Percentiles rank a stretch among this genome's conserved stretches.
phyloP scores from a whole-genome alignment of 2,797 vertebrate genomes.

The Pygocentrus nattereri region DNA sequence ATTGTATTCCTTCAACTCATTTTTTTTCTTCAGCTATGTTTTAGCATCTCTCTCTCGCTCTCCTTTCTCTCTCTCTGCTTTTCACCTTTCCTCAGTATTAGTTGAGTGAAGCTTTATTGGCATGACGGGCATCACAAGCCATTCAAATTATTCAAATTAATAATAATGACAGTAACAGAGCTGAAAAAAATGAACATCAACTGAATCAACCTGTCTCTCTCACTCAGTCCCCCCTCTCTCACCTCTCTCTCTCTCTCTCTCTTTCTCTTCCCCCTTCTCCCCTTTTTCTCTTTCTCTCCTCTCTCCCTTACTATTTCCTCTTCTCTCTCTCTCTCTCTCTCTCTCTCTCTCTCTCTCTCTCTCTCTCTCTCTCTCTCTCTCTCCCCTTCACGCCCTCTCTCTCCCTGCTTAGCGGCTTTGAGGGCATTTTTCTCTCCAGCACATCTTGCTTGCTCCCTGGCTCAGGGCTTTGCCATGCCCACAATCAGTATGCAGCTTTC shows the following conservation, averaged over 20 bases:
- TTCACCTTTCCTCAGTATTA: conserved; percentile 6
- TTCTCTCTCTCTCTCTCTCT: too few relatives aligned
- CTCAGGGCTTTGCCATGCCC: conserved; percentile 69
- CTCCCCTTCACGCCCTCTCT: conserved; percentile 58
- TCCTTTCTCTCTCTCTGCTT: background rate
- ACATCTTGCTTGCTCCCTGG: conserved; percentile 70
- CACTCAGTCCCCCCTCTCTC: background rate
- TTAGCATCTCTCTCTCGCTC: background rate
- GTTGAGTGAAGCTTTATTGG: background rate
- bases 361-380: conserved; percentile 59
- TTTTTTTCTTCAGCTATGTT: background rate
- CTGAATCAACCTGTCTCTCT: background rate
- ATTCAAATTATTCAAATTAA: conserved; percentile 33
- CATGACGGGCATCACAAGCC: background rate
- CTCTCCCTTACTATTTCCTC: background rate
- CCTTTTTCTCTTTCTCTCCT: conserved; percentile 57
- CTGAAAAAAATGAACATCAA: conserved; percentile 5
- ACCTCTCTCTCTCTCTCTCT: background rate
- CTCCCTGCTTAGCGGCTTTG: conserved; percentile 70
- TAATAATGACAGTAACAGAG: conserved; percentile 19
- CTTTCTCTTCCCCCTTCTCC: conserved; percentile 5
- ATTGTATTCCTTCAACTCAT: background rate
- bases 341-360: conserved; percentile 14
- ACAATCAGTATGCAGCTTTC: conserved; percentile 79
- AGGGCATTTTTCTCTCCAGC: conserved; percentile 61